Conservation (phyloP, 2,113 vertebrate genomes). For the Gymnobelideus leadbeateri region DNA sequence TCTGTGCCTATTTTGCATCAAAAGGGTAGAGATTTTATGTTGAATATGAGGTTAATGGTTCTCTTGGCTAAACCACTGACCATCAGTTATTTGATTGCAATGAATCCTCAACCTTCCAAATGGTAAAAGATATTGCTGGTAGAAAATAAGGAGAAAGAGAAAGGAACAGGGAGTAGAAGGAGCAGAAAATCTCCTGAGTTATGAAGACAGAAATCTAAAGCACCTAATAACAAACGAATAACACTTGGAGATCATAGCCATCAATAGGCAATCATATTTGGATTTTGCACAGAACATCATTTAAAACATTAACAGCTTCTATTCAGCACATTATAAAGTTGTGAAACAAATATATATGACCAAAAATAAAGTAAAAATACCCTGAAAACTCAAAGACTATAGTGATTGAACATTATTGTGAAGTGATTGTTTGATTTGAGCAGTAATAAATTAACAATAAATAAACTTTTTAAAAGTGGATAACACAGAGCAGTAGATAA, state of each 20-base stretch:
- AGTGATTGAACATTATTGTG: neutral
- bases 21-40: neutral
- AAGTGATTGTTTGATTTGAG: neutral
- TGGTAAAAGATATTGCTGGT: conserved; percentile 12
- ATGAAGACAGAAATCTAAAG: conserved; percentile 39
- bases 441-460: neutral
- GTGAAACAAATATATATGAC: neutral
- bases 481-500: neutral
- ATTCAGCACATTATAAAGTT: neutral
- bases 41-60: neutral
- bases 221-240: conserved; percentile 30
- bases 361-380: neutral
- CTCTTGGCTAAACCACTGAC: neutral
- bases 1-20: neutral
- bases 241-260: neutral
- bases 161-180: conserved; percentile 17
- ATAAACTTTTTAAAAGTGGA: neutral
- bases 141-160: conserved; percentile 25
- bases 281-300: neutral
- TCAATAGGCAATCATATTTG: neutral
- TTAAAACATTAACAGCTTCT: neutral
- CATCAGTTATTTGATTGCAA: neutral
- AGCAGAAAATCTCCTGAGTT: conserved; percentile 41
- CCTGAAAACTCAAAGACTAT: neutral
- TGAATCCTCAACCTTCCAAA: conserved; percentile 29